phyloP scores from a whole-genome alignment of 2,113 vertebrate species.

The Corythaeola cristata region DNA sequence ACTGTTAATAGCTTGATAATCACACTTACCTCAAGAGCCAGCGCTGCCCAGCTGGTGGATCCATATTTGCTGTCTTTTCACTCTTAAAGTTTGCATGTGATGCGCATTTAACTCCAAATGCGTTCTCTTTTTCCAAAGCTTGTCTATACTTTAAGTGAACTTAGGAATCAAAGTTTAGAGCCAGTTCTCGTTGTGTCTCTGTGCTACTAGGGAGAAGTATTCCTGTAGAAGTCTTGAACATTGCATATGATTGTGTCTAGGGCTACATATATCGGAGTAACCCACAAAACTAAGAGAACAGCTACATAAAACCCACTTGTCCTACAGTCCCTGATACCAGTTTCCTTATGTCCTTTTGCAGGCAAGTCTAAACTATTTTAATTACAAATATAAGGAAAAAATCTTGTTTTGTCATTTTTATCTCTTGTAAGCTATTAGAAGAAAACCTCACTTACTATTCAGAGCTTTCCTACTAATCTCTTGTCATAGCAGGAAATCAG shows the following conservation, averaged over 20 bases:
- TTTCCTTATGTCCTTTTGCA: background rate
- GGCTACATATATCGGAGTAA: background rate
- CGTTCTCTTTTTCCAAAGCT: background rate
- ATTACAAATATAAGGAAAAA: background rate
- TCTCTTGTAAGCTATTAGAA: background rate
- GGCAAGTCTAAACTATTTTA: background rate
- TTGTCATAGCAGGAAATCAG: background rate
- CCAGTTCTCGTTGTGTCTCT: background rate
- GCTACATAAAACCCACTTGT: background rate
- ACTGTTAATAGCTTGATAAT: background rate
- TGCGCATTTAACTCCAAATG: background rate
- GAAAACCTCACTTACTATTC: background rate
- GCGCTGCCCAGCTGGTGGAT: background rate
- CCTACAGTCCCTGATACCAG: background rate
- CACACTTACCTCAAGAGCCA: background rate
- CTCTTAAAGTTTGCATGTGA: background rate
- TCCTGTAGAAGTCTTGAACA: background rate
- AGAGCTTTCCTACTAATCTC: background rate
- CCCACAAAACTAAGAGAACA: background rate
- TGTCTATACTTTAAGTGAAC: background rate
- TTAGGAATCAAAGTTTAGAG: background rate
- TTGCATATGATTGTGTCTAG: fast-evolving
- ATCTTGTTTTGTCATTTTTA: background rate
- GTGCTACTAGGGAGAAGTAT: background rate
- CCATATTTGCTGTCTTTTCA: background rate